Percentiles rank a stretch among this genome's conserved stretches.
Evolutionary conservation across 2,888 invertebrate genomes (phyloP).

Genomic region (Heliconius erato): DNA sequence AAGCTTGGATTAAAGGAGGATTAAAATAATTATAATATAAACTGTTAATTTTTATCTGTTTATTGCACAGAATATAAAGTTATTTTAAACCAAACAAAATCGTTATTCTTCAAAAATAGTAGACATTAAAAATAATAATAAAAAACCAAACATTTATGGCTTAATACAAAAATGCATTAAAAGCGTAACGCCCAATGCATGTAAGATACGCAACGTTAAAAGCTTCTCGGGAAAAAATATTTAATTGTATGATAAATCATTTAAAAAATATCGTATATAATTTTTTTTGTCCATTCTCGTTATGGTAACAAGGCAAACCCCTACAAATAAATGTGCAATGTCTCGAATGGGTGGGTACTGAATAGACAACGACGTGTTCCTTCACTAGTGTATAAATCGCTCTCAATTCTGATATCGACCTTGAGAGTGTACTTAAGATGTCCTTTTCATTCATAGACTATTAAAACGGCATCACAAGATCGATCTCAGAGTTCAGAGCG

Average conservation of each 20-base stretch:
- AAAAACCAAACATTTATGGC: background rate
- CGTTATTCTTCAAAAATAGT: background rate
- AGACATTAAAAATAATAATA: background rate
- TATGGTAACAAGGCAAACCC: background rate
- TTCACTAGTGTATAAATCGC: background rate
- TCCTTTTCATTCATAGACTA: too few relatives aligned
- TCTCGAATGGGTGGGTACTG: background rate
- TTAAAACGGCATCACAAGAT: too few relatives aligned
- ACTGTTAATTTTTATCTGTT: background rate
- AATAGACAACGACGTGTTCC: background rate
- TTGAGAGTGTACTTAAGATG: too few relatives aligned
- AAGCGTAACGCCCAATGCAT: slow-evolving; percentile 22
- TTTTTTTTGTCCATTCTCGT: background rate
- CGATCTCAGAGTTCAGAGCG: background rate
- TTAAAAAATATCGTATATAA: background rate
- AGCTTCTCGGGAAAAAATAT: slow-evolving; percentile 3
- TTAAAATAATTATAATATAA: too few relatives aligned
- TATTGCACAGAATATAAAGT: background rate
- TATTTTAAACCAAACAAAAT: background rate
- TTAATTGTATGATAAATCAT: slow-evolving; percentile 11
- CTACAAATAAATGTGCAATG: background rate
- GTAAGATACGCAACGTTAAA: background rate
- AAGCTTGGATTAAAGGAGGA: too few relatives aligned
- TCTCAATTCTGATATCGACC: too few relatives aligned
- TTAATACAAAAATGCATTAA: slow-evolving; percentile 20